A percentile compares a stretch with the other conserved stretches of the same genome.
Evolutionary conservation across 2,113 vertebrate genomes (phyloP).

Genomic region (Heterocephalus glaber): DNA sequence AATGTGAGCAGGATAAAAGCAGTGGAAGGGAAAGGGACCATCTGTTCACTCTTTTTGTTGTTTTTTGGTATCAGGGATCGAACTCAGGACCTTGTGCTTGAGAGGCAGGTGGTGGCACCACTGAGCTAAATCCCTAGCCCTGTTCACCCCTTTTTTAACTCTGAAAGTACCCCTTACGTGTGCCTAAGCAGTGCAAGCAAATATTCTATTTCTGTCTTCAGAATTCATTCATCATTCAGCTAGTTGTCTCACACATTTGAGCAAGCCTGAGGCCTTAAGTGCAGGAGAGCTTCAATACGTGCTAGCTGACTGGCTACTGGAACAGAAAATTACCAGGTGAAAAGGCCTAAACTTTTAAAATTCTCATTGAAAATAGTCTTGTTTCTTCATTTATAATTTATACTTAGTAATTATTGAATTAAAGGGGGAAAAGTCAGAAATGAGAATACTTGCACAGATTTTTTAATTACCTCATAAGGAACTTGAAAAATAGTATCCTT

Average conservation of each 20-base stretch:
- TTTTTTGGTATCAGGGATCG: too few relatives aligned
- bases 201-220: background rate
- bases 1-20: background rate
- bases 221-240: background rate
- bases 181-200: background rate
- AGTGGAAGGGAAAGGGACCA: background rate
- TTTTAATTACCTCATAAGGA: background rate
- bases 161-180: background rate
- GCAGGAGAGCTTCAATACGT: background rate
- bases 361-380: background rate
- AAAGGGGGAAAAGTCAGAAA: background rate
- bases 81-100: too few relatives aligned
- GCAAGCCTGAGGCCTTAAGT: background rate
- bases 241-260: background rate
- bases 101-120: too few relatives aligned
- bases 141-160: background rate
- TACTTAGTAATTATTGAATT: background rate
- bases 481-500: background rate
- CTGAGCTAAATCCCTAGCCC: too few relatives aligned
- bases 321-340: background rate
- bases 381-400: background rate
- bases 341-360: background rate
- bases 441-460: background rate
- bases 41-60: background rate
- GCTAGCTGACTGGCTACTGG: background rate